Percentiles rank a stretch among this genome's conserved stretches.
Evolutionary conservation across 1,140 invertebrate species (phyloP).

Genomic region (Spodoptera frugiperda): DNA sequence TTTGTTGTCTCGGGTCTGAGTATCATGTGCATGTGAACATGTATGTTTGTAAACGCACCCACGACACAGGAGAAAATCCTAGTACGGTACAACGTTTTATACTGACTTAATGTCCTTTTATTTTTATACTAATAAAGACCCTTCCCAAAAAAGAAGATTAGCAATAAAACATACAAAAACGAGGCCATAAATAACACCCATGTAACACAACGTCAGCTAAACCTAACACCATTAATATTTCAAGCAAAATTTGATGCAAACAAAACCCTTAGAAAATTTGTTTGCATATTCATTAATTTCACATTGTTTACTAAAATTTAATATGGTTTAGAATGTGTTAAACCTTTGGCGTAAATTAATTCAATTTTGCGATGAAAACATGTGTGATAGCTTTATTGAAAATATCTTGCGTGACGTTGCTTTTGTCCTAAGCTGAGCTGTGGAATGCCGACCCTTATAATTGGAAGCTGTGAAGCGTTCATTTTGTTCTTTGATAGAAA

Average conservation of each 20-base stretch:
- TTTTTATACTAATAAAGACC: too few species aligned
- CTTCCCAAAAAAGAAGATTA: neutral
- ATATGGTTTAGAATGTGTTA: conserved; percentile 37
- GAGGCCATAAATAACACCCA: conserved; percentile 10
- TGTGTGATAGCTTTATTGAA: conserved; percentile 48
- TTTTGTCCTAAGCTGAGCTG: conserved; percentile 33
- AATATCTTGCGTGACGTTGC: conserved; percentile 48
- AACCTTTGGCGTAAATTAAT: conserved; percentile 38
- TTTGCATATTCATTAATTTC: conserved; percentile 43
- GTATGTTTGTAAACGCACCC: too few species aligned
- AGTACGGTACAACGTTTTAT: too few species aligned
- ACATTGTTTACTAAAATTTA: conserved; percentile 47
- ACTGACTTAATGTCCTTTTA: too few species aligned
- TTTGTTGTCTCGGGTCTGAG: too few species aligned
- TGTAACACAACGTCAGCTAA: conserved; percentile 6
- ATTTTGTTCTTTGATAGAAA: conserved; percentile 16
- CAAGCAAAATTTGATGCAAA: conserved; percentile 37
- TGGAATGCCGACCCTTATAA: conserved; percentile 44
- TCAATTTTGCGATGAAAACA: conserved; percentile 40
- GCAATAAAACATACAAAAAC: neutral
- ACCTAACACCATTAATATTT: conserved; percentile 34
- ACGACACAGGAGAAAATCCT: too few species aligned
- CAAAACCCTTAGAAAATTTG: conserved; percentile 36
- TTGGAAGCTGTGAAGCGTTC: conserved; percentile 7
- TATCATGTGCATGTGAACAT: too few species aligned